These are phyloP conservation scores for Fringilla coelebs DNA, from an alignment of 2,797 vertebrate species.

Conservation along the genomic window DNA sequence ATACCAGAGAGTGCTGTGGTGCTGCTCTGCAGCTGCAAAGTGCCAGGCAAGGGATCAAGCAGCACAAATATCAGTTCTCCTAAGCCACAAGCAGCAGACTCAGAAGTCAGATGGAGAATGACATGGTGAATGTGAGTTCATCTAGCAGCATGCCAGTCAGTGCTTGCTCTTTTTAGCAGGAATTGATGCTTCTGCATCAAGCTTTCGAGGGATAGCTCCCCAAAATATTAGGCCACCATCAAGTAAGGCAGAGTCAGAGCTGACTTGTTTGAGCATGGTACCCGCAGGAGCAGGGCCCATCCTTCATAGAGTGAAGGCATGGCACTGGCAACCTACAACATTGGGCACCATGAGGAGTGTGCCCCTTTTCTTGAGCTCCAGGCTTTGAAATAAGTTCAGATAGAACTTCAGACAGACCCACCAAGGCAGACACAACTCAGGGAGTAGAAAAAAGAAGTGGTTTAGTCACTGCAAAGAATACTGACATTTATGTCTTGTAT, in stretches of 20 bases:
- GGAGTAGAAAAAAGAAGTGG: background rate
- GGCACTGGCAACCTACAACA: background rate
- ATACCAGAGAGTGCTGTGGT: rapidly evolving
- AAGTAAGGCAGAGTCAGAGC: background rate
- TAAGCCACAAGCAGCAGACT: background rate
- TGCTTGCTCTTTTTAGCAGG: rapidly evolving
- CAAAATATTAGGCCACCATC: background rate
- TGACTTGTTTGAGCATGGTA: background rate
- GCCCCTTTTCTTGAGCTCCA: background rate
- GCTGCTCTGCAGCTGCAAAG: background rate
- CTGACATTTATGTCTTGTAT: background rate
- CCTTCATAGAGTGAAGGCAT: rapidly evolving
- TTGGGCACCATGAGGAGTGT: rapidly evolving
- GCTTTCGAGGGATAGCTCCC: background rate
- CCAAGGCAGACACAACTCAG: background rate
- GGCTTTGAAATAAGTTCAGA: background rate
- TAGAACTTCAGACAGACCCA: background rate
- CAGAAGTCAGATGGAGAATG: background rate
- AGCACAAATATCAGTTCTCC: background rate
- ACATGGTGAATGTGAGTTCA: background rate
- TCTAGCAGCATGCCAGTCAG: background rate
- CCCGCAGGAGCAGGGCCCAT: rapidly evolving
- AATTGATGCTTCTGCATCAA: background rate
- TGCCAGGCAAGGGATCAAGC: background rate
- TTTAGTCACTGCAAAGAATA: background rate